Evolutionary conservation across 2,797 vertebrate genomes (phyloP), one percentile per base, ranked within the genome.

Genomic region (Cuculus canorus): DNA sequence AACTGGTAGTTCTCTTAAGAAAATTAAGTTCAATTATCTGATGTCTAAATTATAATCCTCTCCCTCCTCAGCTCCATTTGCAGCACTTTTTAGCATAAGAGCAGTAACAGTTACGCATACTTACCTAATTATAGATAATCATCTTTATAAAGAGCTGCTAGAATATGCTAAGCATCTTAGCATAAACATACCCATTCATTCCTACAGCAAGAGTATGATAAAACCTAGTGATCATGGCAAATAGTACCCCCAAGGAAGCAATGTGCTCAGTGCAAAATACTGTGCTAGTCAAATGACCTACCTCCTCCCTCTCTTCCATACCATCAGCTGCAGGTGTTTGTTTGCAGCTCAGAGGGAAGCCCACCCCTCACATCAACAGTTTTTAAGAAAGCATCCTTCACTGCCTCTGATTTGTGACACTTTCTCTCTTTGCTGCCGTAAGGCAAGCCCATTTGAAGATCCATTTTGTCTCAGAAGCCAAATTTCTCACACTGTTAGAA

Each of bases 61-160:
- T 89, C 95, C 25, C 70, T 94, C 53, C 77, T 86, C 88, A 63
- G 76, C 72, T 94, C 93, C 90, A 93, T 82, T 96, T 95, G 70
- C 78, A 94, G 91, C 63, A 94, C 93, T 66, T 93, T 97, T 96
- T 95, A 88, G 63, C 94, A 92, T 81, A 93, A 94, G 94, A 95
- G 91, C 86, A 96, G 95, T 92, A 96, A 84, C 82, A 84, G 90
- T 96, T 92, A 89, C 27, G 24, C 95, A 96, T 91, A 94, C 88
- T 96, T 94, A 93, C 64, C 72, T 93, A 96, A 96, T 96, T 94
- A 93, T 33, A 95, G 83, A 95, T 96, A 96, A 96, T 92, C 91
- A 68, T 96, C 95, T 97, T 90, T 96, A 86, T 93, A 91, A 88
- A 97, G 92, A 94, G 92, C 69, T 95, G 84, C 71, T 95, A 75